phyloP scores from a whole-genome alignment of 2,113 vertebrate species.

The Scomber colias region DNA sequence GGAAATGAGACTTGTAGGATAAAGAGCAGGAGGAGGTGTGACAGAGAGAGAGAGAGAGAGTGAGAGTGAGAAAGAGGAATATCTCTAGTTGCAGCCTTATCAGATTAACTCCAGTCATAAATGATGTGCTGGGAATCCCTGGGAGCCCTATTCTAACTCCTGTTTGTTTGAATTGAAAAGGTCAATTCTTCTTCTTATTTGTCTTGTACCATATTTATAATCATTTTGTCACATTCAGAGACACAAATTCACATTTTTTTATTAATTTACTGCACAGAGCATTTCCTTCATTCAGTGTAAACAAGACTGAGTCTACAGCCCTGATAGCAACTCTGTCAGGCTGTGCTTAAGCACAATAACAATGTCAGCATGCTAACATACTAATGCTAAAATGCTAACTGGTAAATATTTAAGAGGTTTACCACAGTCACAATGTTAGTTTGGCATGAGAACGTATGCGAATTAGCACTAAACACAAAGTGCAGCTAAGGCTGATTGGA shows the following conservation, averaged over 20 bases:
- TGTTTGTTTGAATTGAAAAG: conserved; percentile 30
- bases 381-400: too few relatives aligned
- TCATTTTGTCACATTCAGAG: not conserved
- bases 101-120: conserved; percentile 40
- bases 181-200: conserved; percentile 38
- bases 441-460: not conserved
- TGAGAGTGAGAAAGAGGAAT: conserved; percentile 35
- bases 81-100: conserved; percentile 54
- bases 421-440: too few relatives aligned
- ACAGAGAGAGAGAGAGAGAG: conserved; percentile 17
- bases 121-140: conserved; percentile 30
- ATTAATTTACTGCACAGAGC: not conserved
- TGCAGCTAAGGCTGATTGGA: too few relatives aligned
- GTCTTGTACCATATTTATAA: not conserved
- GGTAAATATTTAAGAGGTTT: not conserved
- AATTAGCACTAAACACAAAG: too few relatives aligned
- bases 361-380: not conserved
- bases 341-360: not conserved
- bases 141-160: conserved; percentile 10
- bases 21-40: conserved; percentile 20
- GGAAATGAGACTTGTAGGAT: conserved; percentile 61
- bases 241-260: not conserved
- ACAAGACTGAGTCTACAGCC: not conserved
- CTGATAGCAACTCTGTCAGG: not conserved
- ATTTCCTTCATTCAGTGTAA: not conserved